phyloP scores from a whole-genome alignment of 2,797 vertebrate genomes.

The Eleutherodactylus coqui region DNA sequence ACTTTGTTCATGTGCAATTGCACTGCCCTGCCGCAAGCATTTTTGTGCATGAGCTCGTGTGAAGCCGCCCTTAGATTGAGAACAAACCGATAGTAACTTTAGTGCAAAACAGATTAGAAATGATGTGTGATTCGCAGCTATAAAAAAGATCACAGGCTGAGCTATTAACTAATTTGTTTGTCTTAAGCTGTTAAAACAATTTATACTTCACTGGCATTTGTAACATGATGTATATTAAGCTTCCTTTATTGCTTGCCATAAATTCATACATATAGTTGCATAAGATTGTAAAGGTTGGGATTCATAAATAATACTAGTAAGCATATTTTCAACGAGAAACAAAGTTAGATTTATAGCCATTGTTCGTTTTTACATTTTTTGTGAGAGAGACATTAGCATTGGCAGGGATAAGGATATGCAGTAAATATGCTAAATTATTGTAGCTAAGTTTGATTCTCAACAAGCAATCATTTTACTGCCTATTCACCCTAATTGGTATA shows the following conservation, averaged over 20 bases:
- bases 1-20: too few species aligned
- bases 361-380: slow-evolving; percentile 16
- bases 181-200: neutral
- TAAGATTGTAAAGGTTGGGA: neutral
- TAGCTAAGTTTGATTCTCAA: slow-evolving; percentile 30
- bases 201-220: slow-evolving; percentile 1
- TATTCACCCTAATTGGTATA: slow-evolving; percentile 49
- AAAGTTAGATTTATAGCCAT: slow-evolving; percentile 7
- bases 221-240: neutral
- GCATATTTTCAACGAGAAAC: neutral
- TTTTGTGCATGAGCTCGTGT: too few species aligned
- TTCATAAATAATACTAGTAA: neutral
- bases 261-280: neutral
- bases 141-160: neutral
- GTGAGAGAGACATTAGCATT: slow-evolving; percentile 37
- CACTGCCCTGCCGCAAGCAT: too few species aligned
- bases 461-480: slow-evolving; percentile 44
- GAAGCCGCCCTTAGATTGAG: neutral
- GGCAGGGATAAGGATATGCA: slow-evolving; percentile 14
- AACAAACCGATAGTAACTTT: neutral
- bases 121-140: neutral
- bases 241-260: slow-evolving; percentile 6
- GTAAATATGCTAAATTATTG: slow-evolving; percentile 39
- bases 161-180: neutral
- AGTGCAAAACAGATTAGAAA: neutral